These are phyloP conservation scores for Okapia johnstoni DNA, from an alignment of 2,113 vertebrate genomes.

Conservation along the genomic window DNA sequence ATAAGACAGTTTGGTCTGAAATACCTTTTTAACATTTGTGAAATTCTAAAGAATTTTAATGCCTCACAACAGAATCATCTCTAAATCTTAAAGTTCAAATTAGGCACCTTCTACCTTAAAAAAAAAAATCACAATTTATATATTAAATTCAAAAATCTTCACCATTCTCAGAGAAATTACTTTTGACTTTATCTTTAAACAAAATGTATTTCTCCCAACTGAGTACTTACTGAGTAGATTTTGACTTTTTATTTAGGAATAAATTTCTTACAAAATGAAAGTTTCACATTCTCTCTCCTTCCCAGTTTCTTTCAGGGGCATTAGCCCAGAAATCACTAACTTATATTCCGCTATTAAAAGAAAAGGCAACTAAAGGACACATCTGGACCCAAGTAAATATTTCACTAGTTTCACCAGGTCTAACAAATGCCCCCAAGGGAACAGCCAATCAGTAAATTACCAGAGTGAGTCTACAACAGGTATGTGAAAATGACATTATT, in stretches of 20 bases:
- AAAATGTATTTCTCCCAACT: background rate
- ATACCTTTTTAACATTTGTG: conserved; percentile 9
- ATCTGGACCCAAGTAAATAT: background rate
- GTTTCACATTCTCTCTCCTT: background rate
- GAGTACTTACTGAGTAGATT: background rate
- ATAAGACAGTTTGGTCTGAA: background rate
- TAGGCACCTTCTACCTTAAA: background rate
- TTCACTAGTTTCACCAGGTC: background rate
- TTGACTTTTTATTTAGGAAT: background rate
- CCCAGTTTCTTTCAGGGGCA: background rate
- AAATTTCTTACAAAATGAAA: background rate
- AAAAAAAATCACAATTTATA: background rate
- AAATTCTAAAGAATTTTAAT: background rate
- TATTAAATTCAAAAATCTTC: background rate
- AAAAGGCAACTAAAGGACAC: background rate
- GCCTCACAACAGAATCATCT: background rate
- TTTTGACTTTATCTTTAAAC: background rate
- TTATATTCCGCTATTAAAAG: background rate
- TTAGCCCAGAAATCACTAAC: background rate
- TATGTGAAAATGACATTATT: background rate
- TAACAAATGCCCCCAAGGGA: background rate
- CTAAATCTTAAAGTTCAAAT: background rate
- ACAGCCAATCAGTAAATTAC: background rate
- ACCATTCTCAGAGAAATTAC: background rate
- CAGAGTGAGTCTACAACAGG: background rate